These are phyloP conservation scores for Galeruca laticollis DNA, from an alignment of 2,888 invertebrate species.

Conservation along the genomic window DNA sequence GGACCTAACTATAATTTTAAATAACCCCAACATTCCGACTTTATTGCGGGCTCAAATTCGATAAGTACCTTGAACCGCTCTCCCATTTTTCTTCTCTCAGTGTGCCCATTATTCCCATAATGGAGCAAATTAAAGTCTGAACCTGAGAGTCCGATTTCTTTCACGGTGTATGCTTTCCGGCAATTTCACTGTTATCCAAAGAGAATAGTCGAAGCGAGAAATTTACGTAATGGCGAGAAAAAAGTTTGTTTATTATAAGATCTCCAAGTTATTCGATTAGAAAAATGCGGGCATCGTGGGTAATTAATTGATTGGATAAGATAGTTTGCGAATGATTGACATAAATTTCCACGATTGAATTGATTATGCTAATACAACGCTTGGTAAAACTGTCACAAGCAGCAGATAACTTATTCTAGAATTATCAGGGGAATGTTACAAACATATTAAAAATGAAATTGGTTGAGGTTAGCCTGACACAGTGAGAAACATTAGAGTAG, in stretches of 20 bases:
- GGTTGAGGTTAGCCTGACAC: too few relatives aligned
- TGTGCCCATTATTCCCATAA: conserved; percentile 30
- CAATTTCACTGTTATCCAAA: conserved; percentile 30
- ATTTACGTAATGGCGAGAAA: conserved; percentile 19
- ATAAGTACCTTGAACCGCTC: not conserved
- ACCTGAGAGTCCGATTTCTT: conserved; percentile 28
- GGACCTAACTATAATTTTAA: too few relatives aligned
- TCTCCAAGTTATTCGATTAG: not conserved
- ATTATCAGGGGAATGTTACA: too few relatives aligned
- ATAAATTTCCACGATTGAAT: not conserved
- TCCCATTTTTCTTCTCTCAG: conserved; percentile 18
- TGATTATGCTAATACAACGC: not conserved
- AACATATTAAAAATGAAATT: too few relatives aligned
- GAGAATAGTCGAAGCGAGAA: conserved; percentile 11
- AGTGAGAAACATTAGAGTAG: too few relatives aligned
- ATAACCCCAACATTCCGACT: too few relatives aligned
- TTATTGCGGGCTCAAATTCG: too few relatives aligned
- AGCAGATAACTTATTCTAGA: too few relatives aligned
- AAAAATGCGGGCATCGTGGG: not conserved
- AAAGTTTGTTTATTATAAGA: not conserved
- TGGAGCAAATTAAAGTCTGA: conserved; percentile 28
- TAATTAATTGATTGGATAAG: conserved; percentile 17
- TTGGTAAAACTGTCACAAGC: too few relatives aligned
- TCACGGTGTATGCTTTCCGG: conserved; percentile 27
- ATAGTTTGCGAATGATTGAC: conserved; percentile 6